Conservation (phyloP, 35 echinoderm and acorn worm genomes). For the Apostichopus japonicus region DNA sequence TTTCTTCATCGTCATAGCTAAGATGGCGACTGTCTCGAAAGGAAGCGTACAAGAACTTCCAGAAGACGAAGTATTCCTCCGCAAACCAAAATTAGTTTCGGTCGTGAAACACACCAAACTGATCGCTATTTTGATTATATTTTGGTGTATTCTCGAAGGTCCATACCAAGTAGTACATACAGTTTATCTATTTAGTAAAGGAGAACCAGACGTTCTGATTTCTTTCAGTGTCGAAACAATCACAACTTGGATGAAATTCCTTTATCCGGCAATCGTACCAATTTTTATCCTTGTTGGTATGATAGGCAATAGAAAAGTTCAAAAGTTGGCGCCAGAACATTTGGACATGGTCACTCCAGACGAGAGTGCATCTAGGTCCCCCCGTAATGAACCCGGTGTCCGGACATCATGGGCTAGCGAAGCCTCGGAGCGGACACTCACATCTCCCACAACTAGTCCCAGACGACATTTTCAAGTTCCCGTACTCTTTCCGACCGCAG, state of each 20-base stretch:
- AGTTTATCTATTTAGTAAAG: constrained; percentile 38
- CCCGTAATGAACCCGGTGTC: not conserved
- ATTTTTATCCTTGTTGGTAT: constrained; percentile 29
- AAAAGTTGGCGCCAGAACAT: not conserved
- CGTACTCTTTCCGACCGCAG: constrained; percentile 26
- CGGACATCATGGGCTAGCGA: constrained; percentile 46
- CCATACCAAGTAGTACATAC: constrained; percentile 38
- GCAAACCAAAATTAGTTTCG: constrained; percentile 23
- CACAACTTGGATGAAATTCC: constrained; percentile 28
- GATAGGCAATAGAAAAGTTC: not conserved
- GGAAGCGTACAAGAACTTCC: not conserved
- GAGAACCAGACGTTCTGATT: constrained; percentile 19
- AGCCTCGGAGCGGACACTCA: constrained; percentile 2
- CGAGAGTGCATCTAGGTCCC: not conserved
- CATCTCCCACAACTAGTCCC: not conserved
- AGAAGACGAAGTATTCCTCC: constrained; percentile 23
- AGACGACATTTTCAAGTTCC: constrained; percentile 1
- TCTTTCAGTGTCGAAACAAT: constrained; percentile 29
- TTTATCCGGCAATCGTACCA: constrained; percentile 24
- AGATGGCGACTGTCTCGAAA: constrained; percentile 25
- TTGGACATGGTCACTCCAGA: not conserved
- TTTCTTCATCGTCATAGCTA: constrained; percentile 10
- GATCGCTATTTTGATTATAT: constrained; percentile 32
- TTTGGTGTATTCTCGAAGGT: constrained; percentile 39
- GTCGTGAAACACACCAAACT: constrained; percentile 26